A percentile compares a stretch with the other conserved stretches of the same genome.
Conservation (phyloP, 2,113 vertebrate genomes). For the Ictalurus furcatus region DNA sequence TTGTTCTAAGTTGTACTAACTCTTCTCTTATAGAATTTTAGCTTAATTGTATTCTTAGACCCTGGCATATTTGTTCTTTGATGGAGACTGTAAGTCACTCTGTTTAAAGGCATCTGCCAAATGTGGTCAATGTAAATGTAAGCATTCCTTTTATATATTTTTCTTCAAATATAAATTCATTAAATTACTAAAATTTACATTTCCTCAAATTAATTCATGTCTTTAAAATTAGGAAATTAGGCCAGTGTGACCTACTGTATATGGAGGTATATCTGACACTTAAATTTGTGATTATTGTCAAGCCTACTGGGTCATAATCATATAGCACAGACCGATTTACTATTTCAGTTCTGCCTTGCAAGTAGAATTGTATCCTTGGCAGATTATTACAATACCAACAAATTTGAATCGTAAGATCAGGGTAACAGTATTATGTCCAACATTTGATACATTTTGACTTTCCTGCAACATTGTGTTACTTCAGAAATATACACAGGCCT, state of each 20-base stretch:
- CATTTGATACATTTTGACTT: not conserved
- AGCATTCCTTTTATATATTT: not conserved
- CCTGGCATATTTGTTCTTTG: not conserved
- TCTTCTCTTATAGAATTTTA: not conserved
- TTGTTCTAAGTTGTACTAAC: not conserved
- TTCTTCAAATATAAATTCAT: not conserved
- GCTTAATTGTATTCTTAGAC: not conserved
- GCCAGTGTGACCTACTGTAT: not conserved
- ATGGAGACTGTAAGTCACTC: not conserved
- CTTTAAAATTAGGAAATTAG: not conserved
- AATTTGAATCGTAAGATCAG: not conserved
- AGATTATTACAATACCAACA: not conserved
- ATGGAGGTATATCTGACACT: not conserved
- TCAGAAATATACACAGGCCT: conserved; percentile 40
- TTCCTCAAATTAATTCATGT: not conserved
- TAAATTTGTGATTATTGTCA: not conserved
- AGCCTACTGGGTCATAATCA: not conserved
- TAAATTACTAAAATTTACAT: not conserved
- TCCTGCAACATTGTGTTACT: conserved; percentile 37
- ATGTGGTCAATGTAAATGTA: not conserved
- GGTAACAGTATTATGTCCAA: not conserved
- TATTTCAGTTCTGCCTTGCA: not conserved
- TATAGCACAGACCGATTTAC: not conserved
- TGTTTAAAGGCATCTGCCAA: not conserved
- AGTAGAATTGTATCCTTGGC: not conserved